Evolutionary conservation across 2,797 vertebrate species (phyloP), one percentile per base, ranked within the genome.

Genomic region (Acropternis orthonyx): DNA sequence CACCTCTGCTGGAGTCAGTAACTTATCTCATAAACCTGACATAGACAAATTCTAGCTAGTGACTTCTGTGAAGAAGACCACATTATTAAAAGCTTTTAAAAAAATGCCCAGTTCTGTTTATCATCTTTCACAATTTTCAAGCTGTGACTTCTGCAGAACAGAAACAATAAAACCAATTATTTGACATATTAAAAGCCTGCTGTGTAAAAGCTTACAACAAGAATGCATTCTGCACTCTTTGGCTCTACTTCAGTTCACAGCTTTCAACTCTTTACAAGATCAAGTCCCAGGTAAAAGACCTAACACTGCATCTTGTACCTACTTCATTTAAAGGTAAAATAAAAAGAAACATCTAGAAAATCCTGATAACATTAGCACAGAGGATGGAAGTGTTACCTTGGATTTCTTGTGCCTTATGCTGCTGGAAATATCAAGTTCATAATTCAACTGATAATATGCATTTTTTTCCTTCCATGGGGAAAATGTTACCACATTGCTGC

Each of bases 281-380:
- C 37, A 61, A 36, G 14, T 84, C 22, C 13, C 14, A 41, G 3
- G 26, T 46, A 32, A 48, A 52, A 67, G 15, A 52, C 23, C 36
- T 36, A 74, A 56, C 12, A 12, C 5, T 63, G 34, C 10, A 46
- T 68, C 36, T 56, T 68, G 8, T 39, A 16, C 23, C 19, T 78
- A 13, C 21, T 81, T 63, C 6, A 54, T 68, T 77, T 74, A 52
- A 74, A 94, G 26, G 44, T 59, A 34, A 84, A 68, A 61, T 37
- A 56, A 58, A 77, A 65, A 75, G 46, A 77, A 41, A 8, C 7
- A 46, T 58, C 66, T 68, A 84, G 76, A n/a, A 93, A 90, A 54
- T 75, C 16, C 34, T 61, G 73, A 58, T 74, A 62, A 68, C 1
- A 0, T 54, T 75, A 72, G 15, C 46, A 28, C 27, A 58, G 62